Base-by-base conservation (phyloP, 2,797 vertebrate species). In the Carapus acus region DNA sequence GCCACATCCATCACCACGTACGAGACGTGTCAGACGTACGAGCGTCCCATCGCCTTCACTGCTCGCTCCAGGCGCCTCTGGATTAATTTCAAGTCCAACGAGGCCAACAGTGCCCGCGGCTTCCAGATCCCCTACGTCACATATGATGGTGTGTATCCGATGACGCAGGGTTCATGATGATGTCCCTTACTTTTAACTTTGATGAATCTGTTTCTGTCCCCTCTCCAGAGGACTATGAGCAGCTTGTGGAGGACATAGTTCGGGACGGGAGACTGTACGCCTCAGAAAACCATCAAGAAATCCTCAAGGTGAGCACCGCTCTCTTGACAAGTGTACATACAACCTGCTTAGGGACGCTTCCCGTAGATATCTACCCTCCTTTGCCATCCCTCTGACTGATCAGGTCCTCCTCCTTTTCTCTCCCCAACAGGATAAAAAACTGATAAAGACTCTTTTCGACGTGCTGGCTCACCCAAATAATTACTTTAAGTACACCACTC, bases 101-200 rank as follows among this genome's bases (percentile, higher is more conserved):
- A 98, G 64, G 91, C 90, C 57, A 98, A 98, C 89, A 97, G 94
- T 0, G 95, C 93, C 54, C 87, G 92, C 1, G 96, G 96, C 67
- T 98, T 98, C 79, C 95, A 98, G 88, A 96, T 98, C 74, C 96
- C 94, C 49, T 98, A 97, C 0, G 96, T 98, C 42, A 98, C 95
- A 24, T 98, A 98, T 0, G 95, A 98, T 0, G 96, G 96, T 97
- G 84, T 8, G 45, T 19, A 23, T 23, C 36, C 11, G n/a, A n/a
- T n/a, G n/a, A n/a, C n/a, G n/a, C n/a, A n/a, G n/a, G n/a, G n/a
- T n/a, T n/a, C n/a, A n/a, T n/a, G n/a, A n/a, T 27, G 5, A 27
- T 27, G 24, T 27, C 24, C 24, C 24, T 27, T 9, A 27, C 24
- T 27, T 9, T 27, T n/a, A n/a, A n/a, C n/a, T n/a, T n/a, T n/a